Evolutionary conservation across 1,140 invertebrate species (phyloP), one percentile per base, ranked within the genome.

Genomic region (Paraescarpia echinospica): DNA sequence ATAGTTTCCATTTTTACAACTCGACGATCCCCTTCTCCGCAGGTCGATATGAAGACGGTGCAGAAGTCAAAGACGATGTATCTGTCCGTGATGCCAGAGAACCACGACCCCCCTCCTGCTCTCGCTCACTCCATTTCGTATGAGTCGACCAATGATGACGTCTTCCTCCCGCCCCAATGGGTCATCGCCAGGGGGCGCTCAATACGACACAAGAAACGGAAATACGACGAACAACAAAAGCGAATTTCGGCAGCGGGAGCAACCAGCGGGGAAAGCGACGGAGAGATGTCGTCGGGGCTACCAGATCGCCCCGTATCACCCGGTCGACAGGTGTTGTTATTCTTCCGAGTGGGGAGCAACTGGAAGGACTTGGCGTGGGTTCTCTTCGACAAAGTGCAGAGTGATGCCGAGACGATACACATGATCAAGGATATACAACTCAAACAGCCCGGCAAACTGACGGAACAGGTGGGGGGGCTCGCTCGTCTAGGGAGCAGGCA

Each of bases 291-390:
- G 14, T 91, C 91, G 33, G 33, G 41, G 22, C 59, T 27, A 77
- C 34, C 33, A 12, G 48, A 59, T 6, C 34, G 41, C 41, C 35
- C 41, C 35, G 6, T 91, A 34, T 90, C 34, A 6, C 91, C 91
- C 18, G 89, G 90, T 12, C 34, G 41, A 22, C 93, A 93, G 35
- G 33, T 92, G 92, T 33, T 93, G 48, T 92, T 93, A 8, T 93
- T 93, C 91, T 93, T 93, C 92, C 90, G 91, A 35, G 90, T 93
- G 34, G 93, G 93, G 31, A 48, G 35, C 33, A 92, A 93, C 92
- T 93, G 93, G 93, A 41, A 92, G 90, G 93, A 93, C 48, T 35
- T 93, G 41, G 93, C 92, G 8, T 93, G 93, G 93, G 59, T 93
- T 12, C 88, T 93, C 4, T 93, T 93, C 91, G 93, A 92, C 91